Conservation (phyloP, 2,888 invertebrate genomes). For the Melieria picta region DNA sequence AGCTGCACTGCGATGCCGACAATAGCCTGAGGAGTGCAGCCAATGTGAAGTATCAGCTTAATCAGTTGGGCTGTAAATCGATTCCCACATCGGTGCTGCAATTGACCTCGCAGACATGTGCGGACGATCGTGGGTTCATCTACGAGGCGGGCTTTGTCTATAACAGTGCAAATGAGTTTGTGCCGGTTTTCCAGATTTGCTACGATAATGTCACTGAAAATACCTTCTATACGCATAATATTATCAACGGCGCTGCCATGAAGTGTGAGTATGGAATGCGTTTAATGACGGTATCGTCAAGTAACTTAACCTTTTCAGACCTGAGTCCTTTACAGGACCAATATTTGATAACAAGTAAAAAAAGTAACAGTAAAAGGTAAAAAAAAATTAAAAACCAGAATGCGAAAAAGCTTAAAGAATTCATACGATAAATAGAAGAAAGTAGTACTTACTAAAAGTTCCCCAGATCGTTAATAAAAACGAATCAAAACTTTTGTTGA, state of each 20-base stretch:
- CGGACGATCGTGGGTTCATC: conserved; percentile 46
- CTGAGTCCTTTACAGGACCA: too few species aligned
- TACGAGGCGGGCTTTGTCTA: conserved; percentile 49
- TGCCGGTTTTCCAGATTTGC: conserved; percentile 35
- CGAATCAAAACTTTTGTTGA: too few species aligned
- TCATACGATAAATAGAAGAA: too few species aligned
- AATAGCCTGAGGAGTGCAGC: conserved; percentile 22
- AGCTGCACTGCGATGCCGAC: conserved; percentile 37
- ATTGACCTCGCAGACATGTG: conserved; percentile 48
- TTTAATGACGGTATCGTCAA: too few species aligned
- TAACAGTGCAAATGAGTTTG: conserved; percentile 11
- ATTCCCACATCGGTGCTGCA: conserved; percentile 47
- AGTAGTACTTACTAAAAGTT: too few species aligned
- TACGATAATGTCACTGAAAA: conserved; percentile 48
- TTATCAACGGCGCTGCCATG: conserved; percentile 61
- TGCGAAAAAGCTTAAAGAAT: too few species aligned
- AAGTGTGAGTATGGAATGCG: conserved; percentile 54
- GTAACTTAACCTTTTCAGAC: too few species aligned
- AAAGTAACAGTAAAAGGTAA: too few species aligned
- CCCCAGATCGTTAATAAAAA: too few species aligned
- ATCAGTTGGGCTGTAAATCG: conserved; percentile 39
- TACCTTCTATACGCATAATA: conserved; percentile 61
- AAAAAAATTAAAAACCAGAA: too few species aligned
- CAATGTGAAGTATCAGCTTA: conserved; percentile 9
- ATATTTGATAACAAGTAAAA: too few species aligned